Evolutionary conservation across 2,888 invertebrate genomes (phyloP), one percentile per base, ranked within the genome.

Genomic region (Pediacus dermestoides): DNA sequence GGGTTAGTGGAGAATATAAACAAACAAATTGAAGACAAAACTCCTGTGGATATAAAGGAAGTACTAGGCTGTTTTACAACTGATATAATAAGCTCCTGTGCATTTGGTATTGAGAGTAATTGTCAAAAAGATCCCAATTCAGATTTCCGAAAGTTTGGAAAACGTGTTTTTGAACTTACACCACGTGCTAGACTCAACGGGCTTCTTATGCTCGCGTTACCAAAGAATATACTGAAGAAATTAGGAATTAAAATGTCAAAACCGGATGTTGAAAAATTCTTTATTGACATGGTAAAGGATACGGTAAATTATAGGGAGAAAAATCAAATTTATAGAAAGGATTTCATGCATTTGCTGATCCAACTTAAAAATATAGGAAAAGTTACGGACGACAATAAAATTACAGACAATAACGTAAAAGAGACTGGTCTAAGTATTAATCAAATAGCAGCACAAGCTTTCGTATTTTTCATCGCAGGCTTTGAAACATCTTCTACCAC

Each of bases 291-390:
- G n/a, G n/a, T n/a, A n/a, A n/a, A n/a, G n/a, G n/a, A n/a, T n/a
- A n/a, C n/a, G n/a, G n/a, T 75, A 0, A 60, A 69, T 0, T 67
- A 70, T 36, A 58, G 76, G 4, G 70, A 71, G 44, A 59, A 61
- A 9, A 68, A 71, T 44, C 64, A 72, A 1, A 46, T 76, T 0
- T 55, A 51, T 1, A 58, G 74, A 8, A 74, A 75, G 34, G 78
- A 77, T 58, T 76, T 79, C 44, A 57, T 80, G 41, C 74, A 78
- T 39, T 52, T 76, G 2, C 59, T 77, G 30, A 60, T 74, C 11
- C 67, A 76, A 18, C 46, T 77, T 14, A 73, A 55, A 27, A 53
- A 52, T 28, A 60, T 66, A 2, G 36, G 58, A 2, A 68, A 70
- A 45, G 53, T 16, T 10, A 9, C 16, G 12, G 18, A 31, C 1